These are phyloP conservation scores for Crocallis elinguaria DNA, from an alignment of 2,888 invertebrate species.

Conservation along the genomic window DNA sequence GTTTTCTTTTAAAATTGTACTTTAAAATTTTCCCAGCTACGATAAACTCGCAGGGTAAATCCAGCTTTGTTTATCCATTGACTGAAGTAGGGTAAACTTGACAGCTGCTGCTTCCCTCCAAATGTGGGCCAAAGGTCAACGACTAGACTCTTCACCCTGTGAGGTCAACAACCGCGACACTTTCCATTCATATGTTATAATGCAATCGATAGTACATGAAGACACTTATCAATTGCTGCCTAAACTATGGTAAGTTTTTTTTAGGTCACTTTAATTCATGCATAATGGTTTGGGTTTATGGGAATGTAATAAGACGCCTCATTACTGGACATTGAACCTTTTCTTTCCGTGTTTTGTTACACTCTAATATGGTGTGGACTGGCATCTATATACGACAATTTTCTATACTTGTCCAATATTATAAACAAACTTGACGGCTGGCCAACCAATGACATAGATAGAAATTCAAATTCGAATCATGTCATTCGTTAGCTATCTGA, in stretches of 20 bases:
- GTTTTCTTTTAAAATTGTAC: no score
- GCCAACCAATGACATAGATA: no score
- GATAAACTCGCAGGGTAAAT: conserved; percentile 33
- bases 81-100: conserved; percentile 62
- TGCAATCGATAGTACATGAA: conserved; percentile 44
- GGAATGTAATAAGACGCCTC: no score
- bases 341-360: no score
- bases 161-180: conserved; percentile 44
- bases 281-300: neutral
- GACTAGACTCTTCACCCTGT: conserved; percentile 47
- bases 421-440: no score
- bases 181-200: conserved; percentile 43
- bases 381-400: no score
- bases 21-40: no score
- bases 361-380: no score
- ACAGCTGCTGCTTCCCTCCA: conserved; percentile 45
- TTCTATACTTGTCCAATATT: no score
- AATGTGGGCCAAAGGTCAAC: conserved; percentile 67
- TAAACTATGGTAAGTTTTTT: neutral
- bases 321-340: no score
- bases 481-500: no score
- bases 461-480: no score
- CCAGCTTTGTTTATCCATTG: conserved; percentile 56
- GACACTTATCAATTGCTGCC: conserved; percentile 22
- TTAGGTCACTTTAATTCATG: neutral